phyloP scores from a whole-genome alignment of 2,888 invertebrate species.

The Nebria brevicollis region DNA sequence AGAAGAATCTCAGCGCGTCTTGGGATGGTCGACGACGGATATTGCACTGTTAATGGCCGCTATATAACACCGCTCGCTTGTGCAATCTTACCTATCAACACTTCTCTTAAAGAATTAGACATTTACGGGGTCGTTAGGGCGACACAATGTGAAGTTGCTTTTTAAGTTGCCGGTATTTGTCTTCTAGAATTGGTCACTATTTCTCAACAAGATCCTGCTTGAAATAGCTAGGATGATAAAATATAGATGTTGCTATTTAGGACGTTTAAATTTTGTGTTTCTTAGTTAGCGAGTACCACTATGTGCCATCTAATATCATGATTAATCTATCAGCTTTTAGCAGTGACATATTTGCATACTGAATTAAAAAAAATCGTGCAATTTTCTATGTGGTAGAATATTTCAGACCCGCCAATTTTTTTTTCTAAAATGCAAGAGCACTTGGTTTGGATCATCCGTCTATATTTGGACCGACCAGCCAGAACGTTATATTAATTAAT shows the following conservation, averaged over 20 bases:
- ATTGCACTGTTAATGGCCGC: constrained; percentile 3
- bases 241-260: not conserved
- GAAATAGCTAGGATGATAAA: not conserved
- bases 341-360: no score
- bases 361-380: no score
- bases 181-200: constrained; percentile 9
- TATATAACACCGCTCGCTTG: not conserved
- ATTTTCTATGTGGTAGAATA: no score
- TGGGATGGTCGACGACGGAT: not conserved
- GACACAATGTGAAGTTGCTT: not conserved
- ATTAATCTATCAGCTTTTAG: no score
- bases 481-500: constrained; percentile 19
- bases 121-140: not conserved
- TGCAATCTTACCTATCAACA: constrained; percentile 13
- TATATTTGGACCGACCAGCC: constrained; percentile 3
- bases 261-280: no score
- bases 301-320: no score
- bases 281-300: no score
- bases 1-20: constrained; percentile 2
- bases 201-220: not conserved
- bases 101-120: constrained; percentile 4
- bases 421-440: not conserved
- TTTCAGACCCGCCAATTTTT: not conserved
- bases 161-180: not conserved
- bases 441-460: not conserved